phyloP scores from a whole-genome alignment of 2,113 vertebrate genomes.

The Oreocharis arfaki region DNA sequence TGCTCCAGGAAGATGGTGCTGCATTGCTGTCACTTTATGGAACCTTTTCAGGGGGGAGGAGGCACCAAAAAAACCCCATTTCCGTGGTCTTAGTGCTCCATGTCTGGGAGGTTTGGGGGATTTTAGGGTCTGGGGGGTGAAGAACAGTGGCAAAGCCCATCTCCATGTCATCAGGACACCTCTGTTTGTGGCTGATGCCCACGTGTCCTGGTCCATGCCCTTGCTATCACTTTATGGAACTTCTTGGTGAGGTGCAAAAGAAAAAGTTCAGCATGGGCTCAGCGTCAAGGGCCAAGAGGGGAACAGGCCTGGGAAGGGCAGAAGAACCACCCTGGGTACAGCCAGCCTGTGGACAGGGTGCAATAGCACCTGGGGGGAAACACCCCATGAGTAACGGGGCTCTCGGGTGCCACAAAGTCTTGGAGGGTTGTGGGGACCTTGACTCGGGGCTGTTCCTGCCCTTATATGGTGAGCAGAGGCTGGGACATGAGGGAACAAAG shows the following conservation, averaged over 20 bases:
- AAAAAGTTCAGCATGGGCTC: background rate
- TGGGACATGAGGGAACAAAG: conserved; percentile 58
- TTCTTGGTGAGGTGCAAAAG: background rate
- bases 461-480: conserved; percentile 66
- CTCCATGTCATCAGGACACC: background rate
- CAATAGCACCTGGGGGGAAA: background rate
- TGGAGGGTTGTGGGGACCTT: conserved; percentile 25
- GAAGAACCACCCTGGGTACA: background rate
- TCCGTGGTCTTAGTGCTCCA: accelerated
- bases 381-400: background rate
- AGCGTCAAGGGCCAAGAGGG: background rate
- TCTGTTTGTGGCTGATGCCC: background rate
- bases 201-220: background rate
- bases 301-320: background rate
- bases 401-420: background rate
- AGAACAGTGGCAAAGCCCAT: background rate
- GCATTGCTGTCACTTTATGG: background rate
- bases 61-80: accelerated
- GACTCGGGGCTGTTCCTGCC: conserved; percentile 44
- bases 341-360: accelerated
- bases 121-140: background rate
- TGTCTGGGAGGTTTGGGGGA: background rate
- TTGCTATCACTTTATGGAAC: background rate
- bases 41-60: accelerated
- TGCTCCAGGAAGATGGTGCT: background rate